These are phyloP conservation scores for Xanthia icteritia DNA, from an alignment of 2,888 invertebrate genomes.

Conservation along the genomic window DNA sequence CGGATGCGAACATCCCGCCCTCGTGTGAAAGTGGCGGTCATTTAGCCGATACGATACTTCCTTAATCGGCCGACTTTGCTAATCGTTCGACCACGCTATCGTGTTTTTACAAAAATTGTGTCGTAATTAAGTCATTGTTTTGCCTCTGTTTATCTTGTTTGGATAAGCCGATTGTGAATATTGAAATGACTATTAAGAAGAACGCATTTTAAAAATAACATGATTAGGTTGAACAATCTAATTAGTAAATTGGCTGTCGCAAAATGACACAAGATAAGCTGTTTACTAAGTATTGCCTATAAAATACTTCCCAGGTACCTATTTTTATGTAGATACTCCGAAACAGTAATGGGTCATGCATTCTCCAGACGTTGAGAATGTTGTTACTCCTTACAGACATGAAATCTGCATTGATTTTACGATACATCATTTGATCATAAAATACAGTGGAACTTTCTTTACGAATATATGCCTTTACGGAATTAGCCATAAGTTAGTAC, in stretches of 20 bases:
- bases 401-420: conserved; percentile 13
- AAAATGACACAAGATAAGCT: background rate
- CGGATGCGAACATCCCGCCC: conserved; percentile 56
- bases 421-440: conserved; percentile 25
- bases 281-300: background rate
- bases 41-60: conserved; percentile 39
- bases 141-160: conserved; percentile 21
- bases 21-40: conserved; percentile 46
- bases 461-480: conserved; percentile 14
- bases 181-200: conserved; percentile 5
- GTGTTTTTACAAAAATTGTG: conserved; percentile 8
- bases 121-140: conserved; percentile 32
- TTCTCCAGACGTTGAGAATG: background rate
- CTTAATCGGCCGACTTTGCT: conserved; percentile 21
- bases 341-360: background rate
- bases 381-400: conserved; percentile 1
- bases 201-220: background rate
- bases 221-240: background rate
- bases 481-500: conserved; percentile 13
- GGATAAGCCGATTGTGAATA: conserved; percentile 14
- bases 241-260: background rate
- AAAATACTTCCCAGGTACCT: background rate
- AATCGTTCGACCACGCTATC: conserved; percentile 27
- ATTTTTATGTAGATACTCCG: background rate
- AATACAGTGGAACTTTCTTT: conserved; percentile 12